Evolutionary conservation across 2,888 invertebrate genomes (phyloP).

Genomic region (Candidula unifasciata): DNA sequence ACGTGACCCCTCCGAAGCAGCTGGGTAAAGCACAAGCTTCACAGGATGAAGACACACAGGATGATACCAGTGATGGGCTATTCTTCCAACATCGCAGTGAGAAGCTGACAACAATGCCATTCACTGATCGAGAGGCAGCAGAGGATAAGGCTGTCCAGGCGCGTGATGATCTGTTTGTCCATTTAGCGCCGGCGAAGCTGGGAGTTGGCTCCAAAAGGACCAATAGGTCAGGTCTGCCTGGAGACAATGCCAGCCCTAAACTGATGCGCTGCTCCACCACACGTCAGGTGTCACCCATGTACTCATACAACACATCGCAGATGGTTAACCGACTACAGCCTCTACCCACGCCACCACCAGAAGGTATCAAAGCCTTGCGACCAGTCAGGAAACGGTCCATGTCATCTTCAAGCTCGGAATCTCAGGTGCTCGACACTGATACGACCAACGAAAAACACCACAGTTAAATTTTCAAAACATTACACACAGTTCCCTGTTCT

Average conservation of each 20-base stretch:
- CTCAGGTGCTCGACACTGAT: neutral
- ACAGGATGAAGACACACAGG: neutral
- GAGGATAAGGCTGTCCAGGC: neutral
- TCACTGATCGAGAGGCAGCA: neutral
- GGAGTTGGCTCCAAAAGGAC: neutral
- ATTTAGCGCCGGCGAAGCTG: neutral
- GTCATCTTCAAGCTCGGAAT: neutral
- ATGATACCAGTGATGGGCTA: neutral
- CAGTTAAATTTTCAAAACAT: too few relatives aligned
- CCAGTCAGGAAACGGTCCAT: neutral
- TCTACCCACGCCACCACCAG: conserved; percentile 43
- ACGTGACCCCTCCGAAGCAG: too few relatives aligned
- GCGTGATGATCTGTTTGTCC: neutral
- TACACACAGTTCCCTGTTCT: too few relatives aligned
- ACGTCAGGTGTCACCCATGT: conserved; percentile 43
- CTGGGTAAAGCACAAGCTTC: too few relatives aligned
- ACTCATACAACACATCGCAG: neutral
- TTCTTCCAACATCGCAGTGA: too few relatives aligned
- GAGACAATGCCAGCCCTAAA: conserved; percentile 23
- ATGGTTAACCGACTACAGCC: conserved; percentile 10
- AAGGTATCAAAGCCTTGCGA: conserved; percentile 23
- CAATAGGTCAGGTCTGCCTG: neutral
- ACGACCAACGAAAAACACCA: too few relatives aligned
- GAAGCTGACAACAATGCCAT: neutral
- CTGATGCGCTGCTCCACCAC: conserved; percentile 45